Percentiles rank a stretch among this genome's conserved stretches.
phyloP scores from a whole-genome alignment of 2,888 invertebrate genomes.

The Erynnis tages region DNA sequence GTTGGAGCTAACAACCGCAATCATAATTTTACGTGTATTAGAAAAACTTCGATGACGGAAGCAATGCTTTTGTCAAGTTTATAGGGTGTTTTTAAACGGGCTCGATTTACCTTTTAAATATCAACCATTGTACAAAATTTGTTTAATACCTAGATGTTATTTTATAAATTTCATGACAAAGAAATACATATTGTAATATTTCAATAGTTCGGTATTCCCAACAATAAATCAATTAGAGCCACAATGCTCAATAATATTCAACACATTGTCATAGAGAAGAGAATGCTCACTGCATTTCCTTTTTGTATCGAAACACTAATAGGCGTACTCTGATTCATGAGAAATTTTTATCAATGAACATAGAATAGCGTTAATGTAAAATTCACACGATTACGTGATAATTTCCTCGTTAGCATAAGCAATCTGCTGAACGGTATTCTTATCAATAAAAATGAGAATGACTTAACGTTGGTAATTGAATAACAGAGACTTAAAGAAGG shows the following conservation, averaged over 20 bases:
- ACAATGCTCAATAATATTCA: too few species aligned
- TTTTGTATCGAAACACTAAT: slow-evolving; percentile 3
- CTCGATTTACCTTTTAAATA: too few species aligned
- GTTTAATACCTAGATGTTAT: too few species aligned
- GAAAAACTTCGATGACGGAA: neutral
- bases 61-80: too few species aligned
- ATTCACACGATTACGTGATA: slow-evolving; percentile 24
- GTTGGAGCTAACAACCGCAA: neutral
- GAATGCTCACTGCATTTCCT: neutral
- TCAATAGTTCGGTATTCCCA: too few species aligned
- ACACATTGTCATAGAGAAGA: too few species aligned
- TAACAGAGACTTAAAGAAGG: neutral
- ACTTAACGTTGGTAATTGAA: neutral
- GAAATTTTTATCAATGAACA: slow-evolving; percentile 12
- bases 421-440: slow-evolving; percentile 20
- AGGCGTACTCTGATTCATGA: slow-evolving; percentile 12
- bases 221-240: too few species aligned
- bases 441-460: slow-evolving; percentile 6
- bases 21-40: neutral
- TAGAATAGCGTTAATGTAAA: slow-evolving; percentile 18
- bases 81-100: too few species aligned
- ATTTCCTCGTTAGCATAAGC: slow-evolving; percentile 21
- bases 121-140: too few species aligned
- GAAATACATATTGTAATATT: too few species aligned
- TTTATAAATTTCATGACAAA: too few species aligned